Conservation (phyloP, 2,797 vertebrate genomes). For the Pygocentrus nattereri region DNA sequence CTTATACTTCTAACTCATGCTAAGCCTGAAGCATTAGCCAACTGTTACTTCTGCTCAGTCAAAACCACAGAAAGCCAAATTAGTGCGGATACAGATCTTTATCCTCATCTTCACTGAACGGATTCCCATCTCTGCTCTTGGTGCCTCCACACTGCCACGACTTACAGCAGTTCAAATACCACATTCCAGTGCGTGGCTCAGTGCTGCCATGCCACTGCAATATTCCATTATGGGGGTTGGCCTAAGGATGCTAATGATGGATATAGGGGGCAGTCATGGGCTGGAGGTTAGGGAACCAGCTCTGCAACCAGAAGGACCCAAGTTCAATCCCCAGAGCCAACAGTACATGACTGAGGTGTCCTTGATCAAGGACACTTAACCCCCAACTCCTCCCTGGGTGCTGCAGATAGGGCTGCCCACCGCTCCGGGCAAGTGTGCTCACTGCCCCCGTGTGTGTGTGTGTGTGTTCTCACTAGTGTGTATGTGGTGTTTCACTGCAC, state of each 20-base stretch:
- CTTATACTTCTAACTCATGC: neutral
- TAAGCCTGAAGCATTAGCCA: neutral
- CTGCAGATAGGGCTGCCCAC: too few species aligned
- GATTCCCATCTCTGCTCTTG: conserved; percentile 44
- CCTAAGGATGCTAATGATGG: neutral
- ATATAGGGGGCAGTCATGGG: too few species aligned
- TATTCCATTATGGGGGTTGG: conserved; percentile 6
- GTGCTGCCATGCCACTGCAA: conserved; percentile 14
- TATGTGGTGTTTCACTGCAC: too few species aligned
- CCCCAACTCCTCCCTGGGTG: too few species aligned
- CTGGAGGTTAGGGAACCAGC: too few species aligned
- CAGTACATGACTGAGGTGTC: too few species aligned
- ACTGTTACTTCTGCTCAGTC: neutral
- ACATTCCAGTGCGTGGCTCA: conserved; percentile 58
- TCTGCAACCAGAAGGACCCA: too few species aligned
- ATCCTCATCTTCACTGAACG: conserved; percentile 15
- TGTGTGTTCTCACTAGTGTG: too few species aligned
- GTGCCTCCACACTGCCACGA: conserved; percentile 59
- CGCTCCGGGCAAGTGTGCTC: too few species aligned
- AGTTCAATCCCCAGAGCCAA: too few species aligned
- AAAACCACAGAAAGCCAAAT: neutral
- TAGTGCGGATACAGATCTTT: neutral
- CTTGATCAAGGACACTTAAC: too few species aligned
- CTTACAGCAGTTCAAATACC: conserved; percentile 34
- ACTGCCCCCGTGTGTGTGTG: too few species aligned